These are phyloP conservation scores for Zaprionus davidi DNA, from an alignment of 1,140 invertebrate genomes.

Conservation along the genomic window DNA sequence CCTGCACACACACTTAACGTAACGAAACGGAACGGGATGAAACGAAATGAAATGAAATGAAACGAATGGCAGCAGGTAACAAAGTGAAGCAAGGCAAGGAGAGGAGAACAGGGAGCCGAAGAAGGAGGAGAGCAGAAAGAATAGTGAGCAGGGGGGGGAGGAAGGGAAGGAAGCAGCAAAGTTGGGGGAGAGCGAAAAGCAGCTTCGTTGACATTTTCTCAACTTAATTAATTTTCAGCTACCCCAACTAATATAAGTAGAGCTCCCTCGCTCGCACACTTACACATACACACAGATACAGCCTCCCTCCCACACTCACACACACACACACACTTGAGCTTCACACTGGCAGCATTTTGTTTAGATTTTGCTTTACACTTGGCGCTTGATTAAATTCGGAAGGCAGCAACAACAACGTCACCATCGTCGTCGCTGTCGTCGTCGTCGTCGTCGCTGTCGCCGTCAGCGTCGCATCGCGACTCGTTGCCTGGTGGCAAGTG, in stretches of 20 bases:
- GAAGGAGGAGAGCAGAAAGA: not conserved
- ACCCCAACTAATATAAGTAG: conserved; percentile 53
- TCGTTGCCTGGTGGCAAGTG: conserved; percentile 10
- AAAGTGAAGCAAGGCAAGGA: conserved; percentile 30
- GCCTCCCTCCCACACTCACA: conserved; percentile 4
- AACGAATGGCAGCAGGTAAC: conserved; percentile 57
- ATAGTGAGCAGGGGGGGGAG: not conserved
- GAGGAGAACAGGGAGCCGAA: not conserved
- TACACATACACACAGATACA: conserved; percentile 23
- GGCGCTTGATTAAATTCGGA: conserved; percentile 75
- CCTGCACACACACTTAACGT: conserved; percentile 25
- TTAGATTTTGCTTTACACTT: conserved; percentile 74
- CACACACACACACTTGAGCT: conserved; percentile 2
- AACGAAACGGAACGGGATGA: conserved; percentile 17
- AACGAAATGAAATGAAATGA: conserved; percentile 21
- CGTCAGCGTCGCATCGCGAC: not conserved
- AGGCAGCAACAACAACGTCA: conserved; percentile 12
- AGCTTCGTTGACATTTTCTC: conserved; percentile 80
- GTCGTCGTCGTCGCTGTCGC: too few species aligned
- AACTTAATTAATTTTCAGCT: conserved; percentile 79
- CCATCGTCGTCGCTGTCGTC: not conserved
- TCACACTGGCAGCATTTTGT: conserved; percentile 58
- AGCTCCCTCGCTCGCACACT: conserved; percentile 7
- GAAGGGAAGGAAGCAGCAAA: conserved; percentile 22
- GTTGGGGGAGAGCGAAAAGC: conserved; percentile 48